A percentile compares a stretch with the other conserved stretches of the same genome.
phyloP scores from a whole-genome alignment of 1,140 invertebrate genomes.

The Nymphalis io region DNA sequence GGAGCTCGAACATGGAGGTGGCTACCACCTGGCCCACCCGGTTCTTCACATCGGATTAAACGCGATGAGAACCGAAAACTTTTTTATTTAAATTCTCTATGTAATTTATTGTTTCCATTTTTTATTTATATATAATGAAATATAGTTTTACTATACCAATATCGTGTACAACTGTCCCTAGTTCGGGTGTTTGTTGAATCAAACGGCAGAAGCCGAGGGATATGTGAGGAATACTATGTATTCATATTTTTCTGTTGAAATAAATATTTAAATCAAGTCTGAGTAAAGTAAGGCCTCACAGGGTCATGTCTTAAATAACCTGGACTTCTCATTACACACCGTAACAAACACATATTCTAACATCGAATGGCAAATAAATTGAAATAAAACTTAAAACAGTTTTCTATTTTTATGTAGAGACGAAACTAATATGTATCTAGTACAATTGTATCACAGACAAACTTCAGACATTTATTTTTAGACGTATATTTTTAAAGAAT shows the following conservation, averaged over 20 bases:
- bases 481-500: too few species aligned
- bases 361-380: not conserved
- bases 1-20: conserved; percentile 33
- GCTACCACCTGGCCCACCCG: conserved; percentile 58
- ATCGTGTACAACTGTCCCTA: conserved; percentile 65
- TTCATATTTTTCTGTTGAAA: conserved; percentile 65
- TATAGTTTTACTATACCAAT: conserved; percentile 78
- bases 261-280: conserved; percentile 69
- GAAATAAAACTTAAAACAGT: not conserved
- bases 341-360: conserved; percentile 11
- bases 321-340: conserved; percentile 58
- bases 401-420: not conserved
- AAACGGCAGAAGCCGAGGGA: conserved; percentile 38
- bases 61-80: conserved; percentile 63
- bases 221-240: conserved; percentile 69
- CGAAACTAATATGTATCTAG: not conserved
- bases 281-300: conserved; percentile 56
- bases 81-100: conserved; percentile 70
- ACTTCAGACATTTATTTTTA: too few species aligned
- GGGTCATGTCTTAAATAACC: conserved; percentile 51
- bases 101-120: conserved; percentile 81
- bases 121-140: conserved; percentile 80
- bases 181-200: conserved; percentile 37
- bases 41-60: conserved; percentile 60
- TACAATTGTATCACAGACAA: too few species aligned